Conservation (phyloP, 1,140 invertebrate species). For the Frieseomelitta varia region DNA sequence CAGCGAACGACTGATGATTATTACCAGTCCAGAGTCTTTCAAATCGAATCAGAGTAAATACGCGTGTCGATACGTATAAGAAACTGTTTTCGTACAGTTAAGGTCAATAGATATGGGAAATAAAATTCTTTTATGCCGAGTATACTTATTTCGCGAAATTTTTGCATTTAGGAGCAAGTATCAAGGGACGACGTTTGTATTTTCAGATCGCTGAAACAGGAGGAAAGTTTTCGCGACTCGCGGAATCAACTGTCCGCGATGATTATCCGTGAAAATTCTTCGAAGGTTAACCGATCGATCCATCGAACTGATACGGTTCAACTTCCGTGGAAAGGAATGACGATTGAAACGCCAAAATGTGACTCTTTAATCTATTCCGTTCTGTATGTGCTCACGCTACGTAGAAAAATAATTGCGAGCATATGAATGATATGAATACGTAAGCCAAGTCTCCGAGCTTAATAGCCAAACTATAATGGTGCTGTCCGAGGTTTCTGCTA, state of each 20-base stretch:
- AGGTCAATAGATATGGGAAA: neutral
- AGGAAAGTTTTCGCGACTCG: neutral
- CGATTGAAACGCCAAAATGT: no score
- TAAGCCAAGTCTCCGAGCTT: no score
- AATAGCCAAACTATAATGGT: no score
- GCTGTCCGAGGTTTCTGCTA: no score
- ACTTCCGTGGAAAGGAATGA: neutral
- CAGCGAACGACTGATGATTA: neutral
- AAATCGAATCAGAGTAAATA: slow-evolving; percentile 4
- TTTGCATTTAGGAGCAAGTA: neutral
- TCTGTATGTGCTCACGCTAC: no score
- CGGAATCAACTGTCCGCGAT: neutral
- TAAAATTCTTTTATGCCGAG: neutral
- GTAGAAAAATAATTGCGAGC: no score
- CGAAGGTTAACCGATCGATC: neutral
- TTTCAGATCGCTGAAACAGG: no score
- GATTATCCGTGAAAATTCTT: neutral
- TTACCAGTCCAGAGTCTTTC: neutral
- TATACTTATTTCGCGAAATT: neutral
- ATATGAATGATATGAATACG: no score
- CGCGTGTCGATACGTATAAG: neutral
- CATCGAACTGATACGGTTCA: neutral
- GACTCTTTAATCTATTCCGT: no score
- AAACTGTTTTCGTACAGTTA: neutral
- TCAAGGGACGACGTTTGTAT: neutral